Evolutionary conservation across 2,113 vertebrate genomes (phyloP).

Genomic region (Hyperoodon ampullatus): DNA sequence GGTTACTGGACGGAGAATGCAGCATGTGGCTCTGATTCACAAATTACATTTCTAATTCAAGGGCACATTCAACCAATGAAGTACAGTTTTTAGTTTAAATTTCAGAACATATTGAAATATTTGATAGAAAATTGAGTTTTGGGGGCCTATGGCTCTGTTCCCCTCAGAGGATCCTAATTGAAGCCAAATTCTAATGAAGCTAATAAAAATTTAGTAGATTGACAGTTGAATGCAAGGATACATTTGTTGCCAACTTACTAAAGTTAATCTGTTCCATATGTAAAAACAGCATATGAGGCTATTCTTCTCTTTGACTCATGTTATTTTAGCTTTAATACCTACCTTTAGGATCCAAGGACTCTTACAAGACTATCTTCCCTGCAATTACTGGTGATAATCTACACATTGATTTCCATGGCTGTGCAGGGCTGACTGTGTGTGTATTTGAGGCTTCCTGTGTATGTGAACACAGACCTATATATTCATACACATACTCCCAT

Average conservation of each 20-base stretch:
- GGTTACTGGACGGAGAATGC: not conserved
- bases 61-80: not conserved
- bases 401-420: not conserved
- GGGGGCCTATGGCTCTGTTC: not conserved
- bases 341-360: not conserved
- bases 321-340: conserved; percentile 20
- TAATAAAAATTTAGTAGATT: conserved; percentile 55
- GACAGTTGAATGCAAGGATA: conserved; percentile 45
- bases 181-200: conserved; percentile 63
- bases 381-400: not conserved
- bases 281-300: not conserved
- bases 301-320: not conserved
- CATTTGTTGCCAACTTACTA: conserved; percentile 34
- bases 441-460: not conserved
- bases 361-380: not conserved
- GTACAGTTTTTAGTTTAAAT: not conserved
- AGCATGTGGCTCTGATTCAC: not conserved
- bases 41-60: conserved; percentile 24
- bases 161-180: not conserved
- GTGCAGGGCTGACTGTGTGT: not conserved
- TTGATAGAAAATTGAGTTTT: conserved; percentile 52
- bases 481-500: not conserved
- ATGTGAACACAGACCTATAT: not conserved
- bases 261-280: conserved; percentile 54
- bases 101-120: conserved; percentile 57